phyloP scores from a whole-genome alignment of 2,113 vertebrate genomes.

The Dipodomys ordii region DNA sequence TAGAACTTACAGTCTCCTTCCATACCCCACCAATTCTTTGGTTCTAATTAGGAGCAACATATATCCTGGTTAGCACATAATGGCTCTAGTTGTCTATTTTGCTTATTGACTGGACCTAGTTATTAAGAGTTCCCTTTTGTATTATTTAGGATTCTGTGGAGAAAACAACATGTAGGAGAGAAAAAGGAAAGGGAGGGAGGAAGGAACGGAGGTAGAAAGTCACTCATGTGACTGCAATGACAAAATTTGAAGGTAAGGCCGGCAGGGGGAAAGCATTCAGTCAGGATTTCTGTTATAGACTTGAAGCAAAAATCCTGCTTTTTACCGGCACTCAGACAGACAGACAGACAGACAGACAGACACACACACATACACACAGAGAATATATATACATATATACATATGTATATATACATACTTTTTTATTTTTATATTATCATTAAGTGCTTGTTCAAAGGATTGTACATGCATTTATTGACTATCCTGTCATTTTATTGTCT shows the following conservation, averaged over 20 bases:
- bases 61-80: not conserved
- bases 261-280: not conserved
- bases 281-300: not conserved
- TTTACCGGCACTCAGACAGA: too few relatives aligned
- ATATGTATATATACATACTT: too few relatives aligned
- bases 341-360: too few relatives aligned
- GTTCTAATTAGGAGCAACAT: not conserved
- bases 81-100: not conserved
- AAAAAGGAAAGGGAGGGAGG: not conserved
- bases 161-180: not conserved
- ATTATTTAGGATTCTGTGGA: not conserved
- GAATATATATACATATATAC: too few relatives aligned
- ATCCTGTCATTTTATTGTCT: too few relatives aligned
- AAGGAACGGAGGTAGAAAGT: not conserved
- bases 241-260: not conserved
- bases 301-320: not conserved
- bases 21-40: not conserved
- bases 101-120: not conserved
- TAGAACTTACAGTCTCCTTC: not conserved
- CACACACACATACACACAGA: too few relatives aligned
- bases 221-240: not conserved
- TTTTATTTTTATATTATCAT: too few relatives aligned
- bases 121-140: not conserved
- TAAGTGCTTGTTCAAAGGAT: too few relatives aligned
- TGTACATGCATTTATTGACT: too few relatives aligned